Evolutionary conservation across 2,888 invertebrate species (phyloP), one percentile per base, ranked within the genome.

Genomic region (Tenodera sinensis): DNA sequence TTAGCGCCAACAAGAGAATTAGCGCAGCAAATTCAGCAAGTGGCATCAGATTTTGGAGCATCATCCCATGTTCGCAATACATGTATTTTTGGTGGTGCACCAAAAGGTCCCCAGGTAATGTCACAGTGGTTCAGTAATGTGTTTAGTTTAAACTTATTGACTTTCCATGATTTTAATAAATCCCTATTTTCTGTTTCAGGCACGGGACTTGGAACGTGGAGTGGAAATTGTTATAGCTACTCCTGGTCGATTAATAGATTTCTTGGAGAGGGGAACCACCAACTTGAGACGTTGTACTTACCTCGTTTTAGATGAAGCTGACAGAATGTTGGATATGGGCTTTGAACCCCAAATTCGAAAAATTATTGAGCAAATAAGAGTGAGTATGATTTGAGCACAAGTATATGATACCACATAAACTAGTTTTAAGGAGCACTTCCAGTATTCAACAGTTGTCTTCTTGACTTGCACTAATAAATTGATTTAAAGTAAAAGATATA

Each of bases 31-130:
- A 99, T 99, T 90, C 97, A 98, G 92, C 97, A 98, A 91, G 99
- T 99, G 8, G 98, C 99, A 0, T 96, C 96, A 90, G 98, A 98
- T 92, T 99, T 98, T 94, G 99, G 99, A 90, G 95, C 96, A 85
- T 97, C 98, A 3, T 97, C 98, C 28, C 96, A 97, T 92, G 97
- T 99, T 90, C 95, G 98, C 83, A 98, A 98, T 93, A 98, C 98
- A 4, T 99, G 99, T 93, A 97, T 99, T 34, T 99, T 99, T 94
- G 99, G 99, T 89, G 99, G 99, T 25, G 98, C 99, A 2, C 98
- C 99, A 0, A 99, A 99, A 93, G 98, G 98, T 8, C 89, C 89
- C n/a, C 89, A 89, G 89, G 89, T 88, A 84, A 81, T 28, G 9
- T 83, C 14, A 83, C 25, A 28, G 2, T 20, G 28, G 28, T 83